Evolutionary conservation across 1,140 invertebrate genomes (phyloP).

Genomic region (Carposina sasakii): DNA sequence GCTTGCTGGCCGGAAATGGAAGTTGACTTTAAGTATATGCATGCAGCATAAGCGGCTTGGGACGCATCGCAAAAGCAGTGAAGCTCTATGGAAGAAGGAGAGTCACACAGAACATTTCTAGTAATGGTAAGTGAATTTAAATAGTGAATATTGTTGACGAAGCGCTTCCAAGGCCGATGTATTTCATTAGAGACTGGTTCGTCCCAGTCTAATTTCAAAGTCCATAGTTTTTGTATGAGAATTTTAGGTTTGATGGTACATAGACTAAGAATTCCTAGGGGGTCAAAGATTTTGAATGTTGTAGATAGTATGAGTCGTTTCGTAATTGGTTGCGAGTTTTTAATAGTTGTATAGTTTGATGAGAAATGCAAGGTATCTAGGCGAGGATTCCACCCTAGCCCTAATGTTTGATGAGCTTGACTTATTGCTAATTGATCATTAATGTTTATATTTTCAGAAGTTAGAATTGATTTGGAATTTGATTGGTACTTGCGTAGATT

Average conservation of each 20-base stretch:
- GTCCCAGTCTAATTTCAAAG: background rate
- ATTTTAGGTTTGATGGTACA: background rate
- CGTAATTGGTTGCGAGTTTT: background rate
- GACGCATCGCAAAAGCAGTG: constrained; percentile 5
- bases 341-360: background rate
- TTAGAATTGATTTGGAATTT: background rate
- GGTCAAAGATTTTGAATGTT: background rate
- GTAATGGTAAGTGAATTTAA: constrained; percentile 1
- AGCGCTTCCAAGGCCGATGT: background rate
- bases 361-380: background rate
- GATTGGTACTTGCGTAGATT: background rate
- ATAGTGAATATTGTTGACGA: background rate
- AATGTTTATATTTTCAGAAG: background rate
- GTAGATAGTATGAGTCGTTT: background rate
- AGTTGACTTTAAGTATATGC: background rate
- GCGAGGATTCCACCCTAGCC: background rate
- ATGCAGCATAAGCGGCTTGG: constrained; percentile 5
- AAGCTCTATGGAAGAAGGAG: background rate
- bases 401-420: background rate
- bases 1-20: background rate
- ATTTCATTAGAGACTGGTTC: background rate
- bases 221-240: background rate
- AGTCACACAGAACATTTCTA: background rate
- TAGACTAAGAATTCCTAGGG: background rate
- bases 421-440: background rate